Evolutionary conservation across 2,888 invertebrate genomes (phyloP).

Genomic region (Cataglyphis altisquamis): DNA sequence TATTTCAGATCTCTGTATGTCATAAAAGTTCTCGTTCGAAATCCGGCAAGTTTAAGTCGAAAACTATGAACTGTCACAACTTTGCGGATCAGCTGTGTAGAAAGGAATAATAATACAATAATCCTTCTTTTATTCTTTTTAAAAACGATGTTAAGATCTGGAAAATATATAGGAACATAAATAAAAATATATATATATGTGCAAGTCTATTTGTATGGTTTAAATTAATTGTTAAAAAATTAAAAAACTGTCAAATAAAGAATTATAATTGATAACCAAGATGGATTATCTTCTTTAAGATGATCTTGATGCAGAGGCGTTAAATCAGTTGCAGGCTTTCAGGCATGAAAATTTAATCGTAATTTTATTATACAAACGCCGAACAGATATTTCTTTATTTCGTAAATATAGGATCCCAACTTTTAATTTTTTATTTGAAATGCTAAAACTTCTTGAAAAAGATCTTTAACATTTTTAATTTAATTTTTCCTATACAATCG

Average conservation of each 20-base stretch:
- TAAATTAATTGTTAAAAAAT: neutral
- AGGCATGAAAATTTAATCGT: neutral
- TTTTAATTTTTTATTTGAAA: neutral
- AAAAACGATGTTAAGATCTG: neutral
- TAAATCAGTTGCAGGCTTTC: constrained; percentile 28
- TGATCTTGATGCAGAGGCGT: constrained; percentile 8
- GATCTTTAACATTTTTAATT: neutral
- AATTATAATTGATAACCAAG: neutral
- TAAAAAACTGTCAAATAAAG: neutral
- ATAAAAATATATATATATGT: neutral
- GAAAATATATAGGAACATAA: neutral
- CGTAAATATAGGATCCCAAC: neutral
- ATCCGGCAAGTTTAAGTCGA: neutral
- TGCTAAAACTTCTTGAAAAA: neutral
- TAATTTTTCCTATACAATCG: neutral
- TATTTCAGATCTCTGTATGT: neutral
- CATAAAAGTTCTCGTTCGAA: neutral
- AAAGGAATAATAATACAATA: neutral
- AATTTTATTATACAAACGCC: neutral
- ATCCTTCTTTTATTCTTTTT: neutral
- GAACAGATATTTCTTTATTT: neutral
- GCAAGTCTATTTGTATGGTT: too few species aligned
- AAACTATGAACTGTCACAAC: neutral
- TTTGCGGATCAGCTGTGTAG: neutral
- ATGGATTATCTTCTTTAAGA: neutral